Evolutionary conservation across 2,113 vertebrate species (phyloP).

Genomic region (Numenius arquata): DNA sequence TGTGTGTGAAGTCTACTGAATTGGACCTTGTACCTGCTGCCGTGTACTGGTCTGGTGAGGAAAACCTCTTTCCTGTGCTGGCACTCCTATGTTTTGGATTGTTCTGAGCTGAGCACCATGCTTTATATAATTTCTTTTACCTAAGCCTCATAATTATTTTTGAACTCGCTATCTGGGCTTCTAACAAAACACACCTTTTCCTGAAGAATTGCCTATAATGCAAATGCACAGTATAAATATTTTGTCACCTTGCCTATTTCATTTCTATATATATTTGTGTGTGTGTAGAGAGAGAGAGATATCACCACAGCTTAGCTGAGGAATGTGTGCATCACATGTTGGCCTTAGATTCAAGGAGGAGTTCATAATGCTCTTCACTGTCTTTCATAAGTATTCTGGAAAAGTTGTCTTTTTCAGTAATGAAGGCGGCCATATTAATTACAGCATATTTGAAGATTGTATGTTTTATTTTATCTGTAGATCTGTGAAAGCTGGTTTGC

Average conservation of each 20-base stretch:
- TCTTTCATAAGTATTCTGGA: neutral
- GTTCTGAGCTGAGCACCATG: neutral
- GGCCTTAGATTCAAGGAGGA: neutral
- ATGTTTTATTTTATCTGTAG: neutral
- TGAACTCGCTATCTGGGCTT: neutral
- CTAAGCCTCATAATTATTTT: neutral
- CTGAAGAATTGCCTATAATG: neutral
- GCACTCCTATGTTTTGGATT: neutral
- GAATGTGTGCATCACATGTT: rapidly evolving
- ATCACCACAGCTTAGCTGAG: neutral
- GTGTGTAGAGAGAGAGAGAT: neutral
- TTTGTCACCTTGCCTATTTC: neutral
- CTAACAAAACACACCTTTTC: neutral
- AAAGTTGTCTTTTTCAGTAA: neutral
- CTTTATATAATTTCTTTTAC: neutral
- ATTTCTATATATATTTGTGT: rapidly evolving
- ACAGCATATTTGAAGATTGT: neutral
- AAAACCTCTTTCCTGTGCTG: neutral
- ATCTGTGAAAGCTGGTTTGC: neutral
- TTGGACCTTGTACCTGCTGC: neutral
- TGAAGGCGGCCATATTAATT: neutral
- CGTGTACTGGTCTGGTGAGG: too few relatives aligned
- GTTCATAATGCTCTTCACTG: neutral
- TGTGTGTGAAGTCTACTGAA: neutral
- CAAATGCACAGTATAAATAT: neutral